These are phyloP conservation scores for Mythimna impura DNA, from an alignment of 2,888 invertebrate genomes.

Conservation along the genomic window DNA sequence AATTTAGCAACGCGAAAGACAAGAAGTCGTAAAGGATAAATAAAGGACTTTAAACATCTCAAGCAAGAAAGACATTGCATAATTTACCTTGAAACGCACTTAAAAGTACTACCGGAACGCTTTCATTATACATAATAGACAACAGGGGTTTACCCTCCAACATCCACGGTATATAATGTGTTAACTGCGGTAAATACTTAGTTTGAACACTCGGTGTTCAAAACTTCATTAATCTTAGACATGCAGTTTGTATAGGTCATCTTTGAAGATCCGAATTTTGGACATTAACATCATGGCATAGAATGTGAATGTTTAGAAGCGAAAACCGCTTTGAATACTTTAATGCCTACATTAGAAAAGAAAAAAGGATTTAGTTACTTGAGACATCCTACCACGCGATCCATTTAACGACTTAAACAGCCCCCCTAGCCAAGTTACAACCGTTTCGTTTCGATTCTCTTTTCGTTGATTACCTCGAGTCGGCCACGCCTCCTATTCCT, in stretches of 20 bases:
- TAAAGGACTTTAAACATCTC: conserved; percentile 2
- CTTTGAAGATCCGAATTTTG: conserved; percentile 33
- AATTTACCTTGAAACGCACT: conserved; percentile 31
- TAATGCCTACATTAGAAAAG: neutral
- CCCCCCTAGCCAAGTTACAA: too few relatives aligned
- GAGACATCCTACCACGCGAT: too few relatives aligned
- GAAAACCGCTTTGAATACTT: neutral
- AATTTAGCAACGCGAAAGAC: neutral
- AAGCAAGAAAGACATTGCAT: conserved; percentile 6
- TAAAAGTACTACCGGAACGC: conserved; percentile 1
- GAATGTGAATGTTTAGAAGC: conserved; percentile 8
- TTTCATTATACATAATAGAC: conserved; percentile 19
- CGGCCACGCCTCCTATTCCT: too few relatives aligned
- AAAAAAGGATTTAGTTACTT: too few relatives aligned
- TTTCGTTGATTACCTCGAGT: too few relatives aligned
- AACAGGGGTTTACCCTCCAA: conserved; percentile 1
- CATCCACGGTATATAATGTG: conserved; percentile 13
- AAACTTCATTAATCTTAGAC: conserved; percentile 53
- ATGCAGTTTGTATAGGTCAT: conserved; percentile 51
- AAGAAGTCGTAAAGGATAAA: neutral
- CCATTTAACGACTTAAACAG: too few relatives aligned
- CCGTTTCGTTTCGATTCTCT: too few relatives aligned
- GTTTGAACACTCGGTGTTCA: conserved; percentile 24
- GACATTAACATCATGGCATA: conserved; percentile 27
- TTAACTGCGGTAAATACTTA: conserved; percentile 37